Percentiles rank a stretch among this genome's conserved stretches.
Evolutionary conservation across 2,888 invertebrate species (phyloP).

Genomic region (Mesorhabditis belari): DNA sequence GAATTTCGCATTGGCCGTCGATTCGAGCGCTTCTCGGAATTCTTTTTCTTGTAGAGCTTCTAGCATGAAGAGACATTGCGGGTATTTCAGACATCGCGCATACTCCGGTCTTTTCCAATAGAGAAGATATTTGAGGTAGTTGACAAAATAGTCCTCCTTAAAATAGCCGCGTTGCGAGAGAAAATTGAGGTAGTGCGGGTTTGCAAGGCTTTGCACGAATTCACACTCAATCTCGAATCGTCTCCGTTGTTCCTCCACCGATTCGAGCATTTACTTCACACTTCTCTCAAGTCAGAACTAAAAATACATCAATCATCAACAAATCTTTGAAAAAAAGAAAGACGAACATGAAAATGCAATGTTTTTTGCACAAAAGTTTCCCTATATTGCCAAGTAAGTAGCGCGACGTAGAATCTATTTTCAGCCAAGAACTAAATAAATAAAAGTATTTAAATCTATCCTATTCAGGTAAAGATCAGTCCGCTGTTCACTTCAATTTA

Average conservation of each 20-base stretch:
- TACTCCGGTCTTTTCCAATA: slow-evolving; percentile 98
- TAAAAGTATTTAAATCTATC: too few relatives aligned
- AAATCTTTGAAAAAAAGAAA: too few relatives aligned
- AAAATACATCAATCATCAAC: too few relatives aligned
- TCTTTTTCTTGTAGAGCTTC: slow-evolving; percentile 93
- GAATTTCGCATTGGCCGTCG: slow-evolving; percentile 69
- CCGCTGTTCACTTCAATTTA: too few relatives aligned
- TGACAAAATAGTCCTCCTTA: slow-evolving; percentile 86
- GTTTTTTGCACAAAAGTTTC: too few relatives aligned
- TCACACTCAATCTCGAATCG: slow-evolving; percentile 92
- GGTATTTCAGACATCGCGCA: slow-evolving; percentile 74
- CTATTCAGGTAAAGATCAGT: too few relatives aligned
- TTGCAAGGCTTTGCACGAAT: slow-evolving; percentile 97
- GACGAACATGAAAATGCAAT: too few relatives aligned
- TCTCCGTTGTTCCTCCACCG: slow-evolving; percentile 62
- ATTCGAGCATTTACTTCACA: slow-evolving; percentile 10
- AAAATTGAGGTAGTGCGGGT: slow-evolving; percentile 97
- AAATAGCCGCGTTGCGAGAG: slow-evolving; percentile 93
- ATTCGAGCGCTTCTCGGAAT: slow-evolving; percentile 70
- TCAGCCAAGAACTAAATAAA: too few relatives aligned
- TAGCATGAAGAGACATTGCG: slow-evolving; percentile 91
- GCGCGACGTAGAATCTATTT: too few relatives aligned
- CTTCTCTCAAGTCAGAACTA: too few relatives aligned
- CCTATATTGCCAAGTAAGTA: too few relatives aligned
- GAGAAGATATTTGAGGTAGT: slow-evolving; percentile 87